Evolutionary conservation across 2,797 vertebrate species (phyloP).

Genomic region (Pangasius krempfi): DNA sequence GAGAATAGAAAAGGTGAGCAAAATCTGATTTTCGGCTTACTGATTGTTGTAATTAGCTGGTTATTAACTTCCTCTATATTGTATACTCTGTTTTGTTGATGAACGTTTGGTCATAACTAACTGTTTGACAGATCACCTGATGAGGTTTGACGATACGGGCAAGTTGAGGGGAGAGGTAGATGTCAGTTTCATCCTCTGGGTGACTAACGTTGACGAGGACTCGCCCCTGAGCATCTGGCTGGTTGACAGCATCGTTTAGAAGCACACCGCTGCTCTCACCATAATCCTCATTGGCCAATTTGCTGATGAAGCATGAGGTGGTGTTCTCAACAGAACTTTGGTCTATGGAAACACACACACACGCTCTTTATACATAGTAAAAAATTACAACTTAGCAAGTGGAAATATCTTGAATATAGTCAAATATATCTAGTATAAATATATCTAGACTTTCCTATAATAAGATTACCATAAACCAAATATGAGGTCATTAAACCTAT

Average conservation of each 20-base stretch:
- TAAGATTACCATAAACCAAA: background rate
- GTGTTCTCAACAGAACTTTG: constrained; percentile 87
- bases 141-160: constrained; percentile 86
- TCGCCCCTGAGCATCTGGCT: constrained; percentile 80
- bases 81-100: background rate
- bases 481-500: background rate
- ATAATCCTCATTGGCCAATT: constrained; percentile 77
- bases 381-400: background rate
- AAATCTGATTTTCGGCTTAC: background rate
- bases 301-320: constrained; percentile 72
- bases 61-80: background rate
- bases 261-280: constrained; percentile 84
- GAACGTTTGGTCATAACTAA: background rate
- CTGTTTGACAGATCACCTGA: constrained; percentile 37
- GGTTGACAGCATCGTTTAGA: constrained; percentile 85
- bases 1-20: background rate
- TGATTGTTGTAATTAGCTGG: background rate
- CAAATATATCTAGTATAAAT: background rate
- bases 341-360: constrained; percentile 66
- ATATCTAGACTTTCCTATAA: background rate
- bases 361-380: background rate
- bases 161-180: constrained; percentile 89
- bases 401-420: background rate
- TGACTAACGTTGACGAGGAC: constrained; percentile 93
- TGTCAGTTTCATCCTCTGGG: constrained; percentile 82